These are phyloP conservation scores for Gobiocypris rarus DNA, from an alignment of 2,113 vertebrate species.

Conservation along the genomic window DNA sequence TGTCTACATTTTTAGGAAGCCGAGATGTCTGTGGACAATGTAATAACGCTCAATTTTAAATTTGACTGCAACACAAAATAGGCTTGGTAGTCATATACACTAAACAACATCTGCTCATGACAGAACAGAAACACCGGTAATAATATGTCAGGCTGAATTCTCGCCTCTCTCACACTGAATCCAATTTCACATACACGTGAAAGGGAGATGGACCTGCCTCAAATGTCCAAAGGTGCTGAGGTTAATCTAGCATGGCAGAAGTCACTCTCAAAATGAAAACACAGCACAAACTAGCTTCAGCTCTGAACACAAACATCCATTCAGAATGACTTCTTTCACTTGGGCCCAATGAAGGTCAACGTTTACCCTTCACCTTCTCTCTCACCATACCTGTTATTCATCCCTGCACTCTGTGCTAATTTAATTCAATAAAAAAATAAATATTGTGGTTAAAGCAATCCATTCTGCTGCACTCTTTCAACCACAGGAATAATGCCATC, in stretches of 20 bases:
- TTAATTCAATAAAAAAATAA: conserved; percentile 64
- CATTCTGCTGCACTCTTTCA: conserved; percentile 57
- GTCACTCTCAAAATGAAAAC: conserved; percentile 34
- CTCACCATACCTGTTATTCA: conserved; percentile 28
- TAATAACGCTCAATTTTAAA: background rate
- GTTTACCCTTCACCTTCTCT: conserved; percentile 37
- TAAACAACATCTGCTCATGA: background rate
- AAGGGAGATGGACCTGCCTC: conserved; percentile 5
- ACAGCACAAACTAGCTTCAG: conserved; percentile 19
- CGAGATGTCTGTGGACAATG: conserved; percentile 23
- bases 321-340: conserved; percentile 46
- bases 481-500: conserved; percentile 75
- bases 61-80: background rate
- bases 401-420: conserved; percentile 5
- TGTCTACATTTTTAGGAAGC: background rate
- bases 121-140: background rate
- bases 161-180: background rate
- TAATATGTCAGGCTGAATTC: background rate
- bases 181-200: background rate
- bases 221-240: conserved; percentile 32
- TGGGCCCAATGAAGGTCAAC: conserved; percentile 40
- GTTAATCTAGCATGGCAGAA: conserved; percentile 48
- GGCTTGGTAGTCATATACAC: conserved; percentile 5
- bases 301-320: conserved; percentile 46
- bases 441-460: conserved; percentile 70